Evolutionary conservation across 2,888 invertebrate genomes (phyloP).

Genomic region (Mythimna pallens): DNA sequence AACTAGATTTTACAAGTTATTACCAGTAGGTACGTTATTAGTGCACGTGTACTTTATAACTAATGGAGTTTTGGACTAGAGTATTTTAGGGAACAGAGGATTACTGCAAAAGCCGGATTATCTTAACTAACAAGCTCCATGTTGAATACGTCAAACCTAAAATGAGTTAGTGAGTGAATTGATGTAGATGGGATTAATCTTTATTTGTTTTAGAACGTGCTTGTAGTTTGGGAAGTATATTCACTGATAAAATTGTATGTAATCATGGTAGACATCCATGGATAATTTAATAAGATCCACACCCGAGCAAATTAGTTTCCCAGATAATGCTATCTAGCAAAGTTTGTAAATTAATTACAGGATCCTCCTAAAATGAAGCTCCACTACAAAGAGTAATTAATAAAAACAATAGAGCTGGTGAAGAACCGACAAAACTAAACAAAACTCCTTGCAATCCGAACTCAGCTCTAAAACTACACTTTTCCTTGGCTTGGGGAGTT

Average conservation of each 20-base stretch:
- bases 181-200: neutral
- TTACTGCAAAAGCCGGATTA: neutral
- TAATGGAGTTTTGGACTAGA: constrained; percentile 13
- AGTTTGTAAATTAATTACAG: constrained; percentile 45
- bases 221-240: neutral
- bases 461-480: constrained; percentile 55
- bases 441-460: constrained; percentile 50
- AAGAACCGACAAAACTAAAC: constrained; percentile 45
- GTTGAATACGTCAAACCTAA: neutral
- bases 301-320: constrained; percentile 13
- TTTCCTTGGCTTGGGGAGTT: constrained; percentile 55
- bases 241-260: neutral
- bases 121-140: neutral
- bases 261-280: neutral
- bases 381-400: constrained; percentile 34
- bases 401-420: constrained; percentile 42
- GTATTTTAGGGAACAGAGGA: constrained; percentile 2
- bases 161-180: neutral
- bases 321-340: neutral
- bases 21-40: constrained; percentile 47
- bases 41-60: constrained; percentile 39
- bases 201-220: neutral
- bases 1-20: constrained; percentile 60
- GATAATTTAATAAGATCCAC: constrained; percentile 2
- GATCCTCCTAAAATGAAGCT: constrained; percentile 24